A percentile compares a stretch with the other conserved stretches of the same genome.
phyloP scores from a whole-genome alignment of 2,113 vertebrate genomes.

The Neodontobutis hainanensis region DNA sequence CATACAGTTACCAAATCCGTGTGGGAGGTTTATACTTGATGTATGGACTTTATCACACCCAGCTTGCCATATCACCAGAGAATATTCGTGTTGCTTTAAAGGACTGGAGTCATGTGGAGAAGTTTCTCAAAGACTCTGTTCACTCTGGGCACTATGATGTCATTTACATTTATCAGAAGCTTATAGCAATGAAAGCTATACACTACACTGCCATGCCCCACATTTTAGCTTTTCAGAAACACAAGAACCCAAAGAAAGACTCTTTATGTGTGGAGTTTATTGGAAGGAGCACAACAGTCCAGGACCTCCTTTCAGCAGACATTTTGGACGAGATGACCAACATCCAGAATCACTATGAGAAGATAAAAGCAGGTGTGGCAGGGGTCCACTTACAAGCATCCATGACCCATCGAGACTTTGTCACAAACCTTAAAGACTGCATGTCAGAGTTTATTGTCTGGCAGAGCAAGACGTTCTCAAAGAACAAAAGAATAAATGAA shows the following conservation, averaged over 20 bases:
- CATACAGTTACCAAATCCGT: slow-evolving; percentile 90
- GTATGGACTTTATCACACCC: slow-evolving; percentile 86
- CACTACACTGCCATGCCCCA: slow-evolving; percentile 88
- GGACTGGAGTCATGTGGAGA: slow-evolving; percentile 84
- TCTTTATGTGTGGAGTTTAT: slow-evolving; percentile 55
- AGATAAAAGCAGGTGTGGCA: slow-evolving; percentile 82
- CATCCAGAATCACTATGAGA: slow-evolving; percentile 87
- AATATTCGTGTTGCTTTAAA: slow-evolving; percentile 86
- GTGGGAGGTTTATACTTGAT: slow-evolving; percentile 92
- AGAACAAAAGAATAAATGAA: slow-evolving; percentile 23
- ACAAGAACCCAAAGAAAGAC: slow-evolving; percentile 35
- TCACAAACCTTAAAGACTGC: slow-evolving; percentile 71
- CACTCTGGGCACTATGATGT: slow-evolving; percentile 86
- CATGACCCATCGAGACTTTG: slow-evolving; percentile 83
- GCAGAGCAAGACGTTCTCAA: slow-evolving; percentile 77
- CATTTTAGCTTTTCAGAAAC: slow-evolving; percentile 67
- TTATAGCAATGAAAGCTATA: slow-evolving; percentile 82
- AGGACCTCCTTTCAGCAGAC: slow-evolving; percentile 55
- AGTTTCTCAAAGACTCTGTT: slow-evolving; percentile 83
- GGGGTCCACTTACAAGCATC: slow-evolving; percentile 69
- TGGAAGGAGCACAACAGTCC: slow-evolving; percentile 30
- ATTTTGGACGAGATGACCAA: slow-evolving; percentile 85
- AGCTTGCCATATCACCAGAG: slow-evolving; percentile 84
- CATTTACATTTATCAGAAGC: slow-evolving; percentile 82
- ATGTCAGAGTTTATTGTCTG: slow-evolving; percentile 82